These are phyloP conservation scores for Euproctis similis DNA, from an alignment of 2,888 invertebrate species.

Conservation along the genomic window DNA sequence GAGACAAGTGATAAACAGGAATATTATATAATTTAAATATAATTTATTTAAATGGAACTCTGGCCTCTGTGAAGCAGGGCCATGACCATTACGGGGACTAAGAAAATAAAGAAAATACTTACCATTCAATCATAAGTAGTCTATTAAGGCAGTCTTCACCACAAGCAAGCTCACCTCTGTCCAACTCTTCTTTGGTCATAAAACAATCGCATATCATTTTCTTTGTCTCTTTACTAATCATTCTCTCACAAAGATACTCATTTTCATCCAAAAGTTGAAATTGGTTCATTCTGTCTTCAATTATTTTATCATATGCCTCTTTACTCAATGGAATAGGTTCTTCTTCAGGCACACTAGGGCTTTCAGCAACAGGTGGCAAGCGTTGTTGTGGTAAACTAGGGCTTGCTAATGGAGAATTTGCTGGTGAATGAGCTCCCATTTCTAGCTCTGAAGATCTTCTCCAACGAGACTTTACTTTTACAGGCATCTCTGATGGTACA, in stretches of 20 bases:
- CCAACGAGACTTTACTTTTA: conserved; percentile 88
- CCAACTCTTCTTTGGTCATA: conserved; percentile 90
- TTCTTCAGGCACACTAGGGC: conserved; percentile 34
- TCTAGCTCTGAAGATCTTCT: conserved; percentile 84
- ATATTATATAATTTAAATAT: too few relatives aligned
- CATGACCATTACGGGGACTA: too few relatives aligned
- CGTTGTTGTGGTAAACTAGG: conserved; percentile 48
- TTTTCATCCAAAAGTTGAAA: conserved; percentile 90
- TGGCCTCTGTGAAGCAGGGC: too few relatives aligned
- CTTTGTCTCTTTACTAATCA: conserved; percentile 91
- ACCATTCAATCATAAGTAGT: conserved; percentile 99
- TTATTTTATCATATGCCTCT: conserved; percentile 67
- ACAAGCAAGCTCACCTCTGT: conserved; percentile 89
- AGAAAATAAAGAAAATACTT: conserved; percentile 22
- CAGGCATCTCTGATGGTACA: conserved; percentile 78
- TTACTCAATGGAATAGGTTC: conserved; percentile 42
- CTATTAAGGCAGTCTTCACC: conserved; percentile 97
- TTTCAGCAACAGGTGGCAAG: conserved; percentile 37
- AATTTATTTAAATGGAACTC: too few relatives aligned
- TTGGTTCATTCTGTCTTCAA: conserved; percentile 78
- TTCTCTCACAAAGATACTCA: conserved; percentile 88
- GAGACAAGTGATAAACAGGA: too few relatives aligned
- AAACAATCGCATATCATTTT: conserved; percentile 98
- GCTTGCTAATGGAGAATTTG: conserved; percentile 55
- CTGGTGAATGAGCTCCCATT: conserved; percentile 72